Conservation (phyloP, 2,888 invertebrate genomes). For the Helleia helle region DNA sequence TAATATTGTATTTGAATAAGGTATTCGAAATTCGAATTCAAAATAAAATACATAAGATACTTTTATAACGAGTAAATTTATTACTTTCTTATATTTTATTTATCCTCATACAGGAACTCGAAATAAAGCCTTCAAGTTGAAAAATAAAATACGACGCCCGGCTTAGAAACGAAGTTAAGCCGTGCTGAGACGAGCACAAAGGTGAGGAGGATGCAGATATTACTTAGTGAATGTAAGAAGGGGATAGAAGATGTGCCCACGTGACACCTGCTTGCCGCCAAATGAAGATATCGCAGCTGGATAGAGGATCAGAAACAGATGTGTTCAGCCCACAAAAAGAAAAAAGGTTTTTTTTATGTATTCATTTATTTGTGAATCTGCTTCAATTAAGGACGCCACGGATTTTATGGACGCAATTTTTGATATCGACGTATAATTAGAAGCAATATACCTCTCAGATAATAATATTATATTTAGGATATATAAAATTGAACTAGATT, state of each 20-base stretch:
- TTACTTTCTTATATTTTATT: constrained; percentile 39
- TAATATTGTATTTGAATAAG: too few relatives aligned
- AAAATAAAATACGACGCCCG: constrained; percentile 30
- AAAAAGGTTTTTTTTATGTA: constrained; percentile 8
- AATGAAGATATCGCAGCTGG: constrained; percentile 74
- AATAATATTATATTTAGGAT: too few relatives aligned
- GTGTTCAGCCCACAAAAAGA: constrained; percentile 32
- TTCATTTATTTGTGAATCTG: constrained; percentile 12
- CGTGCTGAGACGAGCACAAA: background rate
- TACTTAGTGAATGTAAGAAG: constrained; percentile 24
- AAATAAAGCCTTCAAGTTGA: constrained; percentile 55
- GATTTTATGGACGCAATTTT: too few relatives aligned
- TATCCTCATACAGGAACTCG: constrained; percentile 37
- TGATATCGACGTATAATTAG: too few relatives aligned
- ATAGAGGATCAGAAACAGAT: constrained; percentile 44
- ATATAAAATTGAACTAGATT: too few relatives aligned
- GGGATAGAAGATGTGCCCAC: constrained; percentile 40
- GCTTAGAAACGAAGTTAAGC: constrained; percentile 5
- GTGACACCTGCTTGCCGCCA: constrained; percentile 71
- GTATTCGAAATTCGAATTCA: background rate
- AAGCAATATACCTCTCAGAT: too few relatives aligned
- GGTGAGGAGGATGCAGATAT: constrained; percentile 32
- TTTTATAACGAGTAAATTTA: constrained; percentile 21
- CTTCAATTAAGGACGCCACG: constrained; percentile 10
- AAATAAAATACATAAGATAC: background rate